Base-by-base conservation (phyloP, 2,797 vertebrate genomes). In the Cottoperca gobio region DNA sequence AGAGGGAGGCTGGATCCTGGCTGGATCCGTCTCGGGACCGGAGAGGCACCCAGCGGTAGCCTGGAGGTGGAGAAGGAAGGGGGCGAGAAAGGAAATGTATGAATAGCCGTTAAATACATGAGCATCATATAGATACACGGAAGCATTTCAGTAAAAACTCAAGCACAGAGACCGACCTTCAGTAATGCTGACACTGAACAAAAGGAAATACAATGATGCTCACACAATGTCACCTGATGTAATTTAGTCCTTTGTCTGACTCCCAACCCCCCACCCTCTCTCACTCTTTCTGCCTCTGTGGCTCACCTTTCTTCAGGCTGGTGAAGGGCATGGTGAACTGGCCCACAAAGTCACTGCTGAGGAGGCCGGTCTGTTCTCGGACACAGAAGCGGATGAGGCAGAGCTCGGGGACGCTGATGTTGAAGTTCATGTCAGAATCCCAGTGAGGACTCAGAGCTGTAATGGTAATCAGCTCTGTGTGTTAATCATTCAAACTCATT, bases 321-420 rank as follows among this genome's bases (percentile, higher is more conserved):
- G 73, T 84, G 85, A 98, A 86, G 75, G 96, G 96, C 87, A 97
- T 85, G 3, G 95, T 96, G 86, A 94, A 97, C 86, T 97, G 97
- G 53, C 95, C 96, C 26, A 97, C 92, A 77, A 96, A 96, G 16
- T 96, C 96, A 4, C 93, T 96, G 86, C 73, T 86, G 54, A 89
- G 21, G 39, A 96, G 3, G 23, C 93, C 86, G 1, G 91, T 68
- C 73, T 95, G 95, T 78, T 94, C 95, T 54, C 95, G 85, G 42
- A 97, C 94, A 66, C 90, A 93, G 92, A 98, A 96, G 35, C 96
- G 96, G 62, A 98, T 24, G 71, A 97, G 62, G 74, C 96, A 95
- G 76, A 97, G 86, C 62, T 97, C 96, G 2, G 96, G 96, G 52
- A 96, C 85, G 7, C 90, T 88, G 60, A 97, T 45, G 14, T 6